Evolutionary conservation across 2,113 vertebrate genomes (phyloP), one percentile per base, ranked within the genome.

Genomic region (Lutjanus erythropterus): DNA sequence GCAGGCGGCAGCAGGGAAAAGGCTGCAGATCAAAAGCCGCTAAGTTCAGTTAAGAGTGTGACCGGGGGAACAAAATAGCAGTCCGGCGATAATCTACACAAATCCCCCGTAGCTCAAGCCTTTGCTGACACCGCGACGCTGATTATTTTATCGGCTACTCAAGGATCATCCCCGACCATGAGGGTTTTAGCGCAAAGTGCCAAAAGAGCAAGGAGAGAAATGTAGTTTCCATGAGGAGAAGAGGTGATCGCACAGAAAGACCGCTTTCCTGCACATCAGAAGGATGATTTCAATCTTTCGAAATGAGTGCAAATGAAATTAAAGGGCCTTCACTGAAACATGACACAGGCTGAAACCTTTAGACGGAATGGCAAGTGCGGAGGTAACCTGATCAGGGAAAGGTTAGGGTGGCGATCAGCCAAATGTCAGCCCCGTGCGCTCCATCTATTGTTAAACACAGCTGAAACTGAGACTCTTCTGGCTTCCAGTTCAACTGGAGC

Each of bases 1-100:
- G 44, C 69, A 42, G 46, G 61, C 59, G 44, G 53, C 61, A 74
- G 71, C 86, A 60, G 80, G 78, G 69, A 50, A 84, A 87, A 77
- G 87, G 83, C 83, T 78, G 83, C 81, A 4, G 81, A 81, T 87
- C 79, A 74, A 82, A 88, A 87, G 75, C 86, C 52, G 79, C 68
- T 71, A 29, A 83, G 29, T 90, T 86, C 71, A 73, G 80, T 53
- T 67, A 70, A 61, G 71, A 67, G 87, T 84, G 86, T 59, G 80
- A 72, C 62, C 53, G 50, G 58, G 71, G 73, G 84, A 72, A 84
- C 80, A 93, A 93, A 94, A 91, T 83, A 94, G 93, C 93, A 94
- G 93, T 85, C 87, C 77, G 69, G 60, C 44, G 85, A 88, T 95
- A 94, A 95, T 95, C 94, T 94, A 70, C 78, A 62, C 84, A 92